These are phyloP conservation scores for Phaedon cochleariae DNA, from an alignment of 2,888 invertebrate genomes.

Conservation along the genomic window DNA sequence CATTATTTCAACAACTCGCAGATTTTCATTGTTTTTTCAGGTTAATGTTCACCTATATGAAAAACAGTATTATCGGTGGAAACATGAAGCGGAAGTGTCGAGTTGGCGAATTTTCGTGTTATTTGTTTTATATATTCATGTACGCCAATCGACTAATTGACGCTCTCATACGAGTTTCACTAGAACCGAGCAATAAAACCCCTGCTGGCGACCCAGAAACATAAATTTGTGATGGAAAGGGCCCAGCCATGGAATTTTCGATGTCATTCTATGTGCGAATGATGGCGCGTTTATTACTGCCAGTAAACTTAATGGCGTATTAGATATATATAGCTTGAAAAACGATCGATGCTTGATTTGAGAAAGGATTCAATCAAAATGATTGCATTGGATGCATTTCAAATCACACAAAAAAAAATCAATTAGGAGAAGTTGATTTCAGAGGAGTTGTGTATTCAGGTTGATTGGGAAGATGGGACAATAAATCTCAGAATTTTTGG, in stretches of 20 bases:
- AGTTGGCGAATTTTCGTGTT: not conserved
- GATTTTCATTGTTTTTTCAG: too few species aligned
- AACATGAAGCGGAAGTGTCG: not conserved
- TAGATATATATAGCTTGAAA: not conserved
- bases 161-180: slow-evolving; percentile 1
- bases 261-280: slow-evolving; percentile 8
- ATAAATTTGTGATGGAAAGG: slow-evolving; percentile 34
- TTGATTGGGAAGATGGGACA: too few species aligned
- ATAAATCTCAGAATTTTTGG: too few species aligned
- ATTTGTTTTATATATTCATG: not conserved
- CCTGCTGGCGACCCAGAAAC: slow-evolving; percentile 28
- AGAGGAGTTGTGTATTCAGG: too few species aligned
- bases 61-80: not conserved
- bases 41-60: too few species aligned
- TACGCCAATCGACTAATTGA: not conserved
- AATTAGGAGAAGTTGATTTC: too few species aligned
- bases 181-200: slow-evolving; percentile 25
- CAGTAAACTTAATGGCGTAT: slow-evolving; percentile 1
- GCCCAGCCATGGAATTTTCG: slow-evolving; percentile 26
- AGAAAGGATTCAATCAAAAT: not conserved
- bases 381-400: not conserved
- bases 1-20: too few species aligned
- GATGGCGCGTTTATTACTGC: slow-evolving; percentile 4
- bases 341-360: not conserved
- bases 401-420: too few species aligned